Percentiles rank a stretch among this genome's conserved stretches.
Conservation (phyloP, 2,888 invertebrate species). For the Rosalia funebris region DNA sequence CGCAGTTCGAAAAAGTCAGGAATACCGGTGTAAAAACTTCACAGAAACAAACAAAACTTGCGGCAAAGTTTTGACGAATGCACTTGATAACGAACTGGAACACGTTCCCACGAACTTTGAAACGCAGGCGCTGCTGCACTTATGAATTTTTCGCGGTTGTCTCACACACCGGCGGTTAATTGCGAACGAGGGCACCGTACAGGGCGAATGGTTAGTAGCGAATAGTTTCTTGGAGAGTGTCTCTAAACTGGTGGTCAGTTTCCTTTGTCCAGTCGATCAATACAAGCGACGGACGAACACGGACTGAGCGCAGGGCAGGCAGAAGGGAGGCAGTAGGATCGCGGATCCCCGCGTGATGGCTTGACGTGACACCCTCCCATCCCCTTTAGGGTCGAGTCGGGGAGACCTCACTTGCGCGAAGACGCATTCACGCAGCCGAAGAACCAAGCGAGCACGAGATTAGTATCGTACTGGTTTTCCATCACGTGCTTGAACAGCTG, state of each 20-base stretch:
- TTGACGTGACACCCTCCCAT: conserved; percentile 70
- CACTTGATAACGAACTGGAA: conserved; percentile 39
- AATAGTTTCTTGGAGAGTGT: conserved; percentile 59
- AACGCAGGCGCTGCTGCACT: conserved; percentile 42
- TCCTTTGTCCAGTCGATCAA: conserved; percentile 66
- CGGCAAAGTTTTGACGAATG: conserved; percentile 40
- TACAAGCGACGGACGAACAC: conserved; percentile 62
- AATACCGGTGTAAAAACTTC: conserved; percentile 25
- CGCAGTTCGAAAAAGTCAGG: conserved; percentile 59
- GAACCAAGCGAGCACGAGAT: conserved; percentile 22
- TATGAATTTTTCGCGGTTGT: conserved; percentile 39
- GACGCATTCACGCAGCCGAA: conserved; percentile 61
- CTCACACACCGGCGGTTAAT: conserved; percentile 35
- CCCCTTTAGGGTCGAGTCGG: conserved; percentile 52
- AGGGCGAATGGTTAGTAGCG: conserved; percentile 46
- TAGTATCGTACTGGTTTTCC: conserved; percentile 29
- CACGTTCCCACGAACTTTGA: conserved; percentile 25
- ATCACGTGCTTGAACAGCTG: conserved; percentile 54
- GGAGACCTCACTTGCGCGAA: conserved; percentile 50
- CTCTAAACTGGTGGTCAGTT: conserved; percentile 65
- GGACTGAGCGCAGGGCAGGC: conserved; percentile 60
- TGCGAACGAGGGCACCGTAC: conserved; percentile 53
- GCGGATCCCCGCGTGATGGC: conserved; percentile 63
- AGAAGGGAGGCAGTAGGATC: conserved; percentile 48
- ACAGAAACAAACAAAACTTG: conserved; percentile 50